phyloP scores from a whole-genome alignment of 2,113 vertebrate genomes.

The Clupea harengus region DNA sequence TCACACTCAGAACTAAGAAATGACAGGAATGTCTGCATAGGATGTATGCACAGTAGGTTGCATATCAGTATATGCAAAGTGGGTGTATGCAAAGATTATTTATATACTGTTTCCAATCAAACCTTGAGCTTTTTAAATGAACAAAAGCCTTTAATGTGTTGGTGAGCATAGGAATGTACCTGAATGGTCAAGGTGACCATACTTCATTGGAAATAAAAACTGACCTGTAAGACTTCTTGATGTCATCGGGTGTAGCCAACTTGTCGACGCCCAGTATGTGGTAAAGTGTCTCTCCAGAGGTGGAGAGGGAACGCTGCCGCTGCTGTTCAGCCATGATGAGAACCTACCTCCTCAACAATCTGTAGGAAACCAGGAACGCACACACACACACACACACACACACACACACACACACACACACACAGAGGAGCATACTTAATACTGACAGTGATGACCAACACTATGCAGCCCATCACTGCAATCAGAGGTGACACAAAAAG shows the following conservation, averaged over 20 bases:
- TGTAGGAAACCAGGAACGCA: conserved; percentile 44
- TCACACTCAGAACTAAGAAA: no score
- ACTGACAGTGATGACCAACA: not conserved
- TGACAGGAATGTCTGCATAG: no score
- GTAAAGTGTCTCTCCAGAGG: conserved; percentile 93
- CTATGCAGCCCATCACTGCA: not conserved
- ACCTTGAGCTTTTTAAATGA: no score
- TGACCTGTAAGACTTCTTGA: conserved; percentile 97
- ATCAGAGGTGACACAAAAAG: not conserved
- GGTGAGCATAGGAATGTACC: not conserved
- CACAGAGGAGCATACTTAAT: not conserved
- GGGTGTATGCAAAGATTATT: no score
- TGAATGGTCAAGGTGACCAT: not conserved
- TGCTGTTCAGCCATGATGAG: conserved; percentile 90
- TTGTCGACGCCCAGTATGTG: conserved; percentile 91
- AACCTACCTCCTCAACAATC: conserved; percentile 55
- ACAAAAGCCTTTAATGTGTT: no score
- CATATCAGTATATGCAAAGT: no score
- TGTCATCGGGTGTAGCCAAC: conserved; percentile 90
- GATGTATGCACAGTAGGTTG: no score
- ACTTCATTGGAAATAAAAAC: conserved; percentile 19
- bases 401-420: conserved; percentile 9
- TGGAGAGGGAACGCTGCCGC: conserved; percentile 95
- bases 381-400: no score
- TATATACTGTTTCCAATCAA: no score